These are phyloP conservation scores for Calameuta pallipes DNA, from an alignment of 2,888 invertebrate species.

Conservation along the genomic window DNA sequence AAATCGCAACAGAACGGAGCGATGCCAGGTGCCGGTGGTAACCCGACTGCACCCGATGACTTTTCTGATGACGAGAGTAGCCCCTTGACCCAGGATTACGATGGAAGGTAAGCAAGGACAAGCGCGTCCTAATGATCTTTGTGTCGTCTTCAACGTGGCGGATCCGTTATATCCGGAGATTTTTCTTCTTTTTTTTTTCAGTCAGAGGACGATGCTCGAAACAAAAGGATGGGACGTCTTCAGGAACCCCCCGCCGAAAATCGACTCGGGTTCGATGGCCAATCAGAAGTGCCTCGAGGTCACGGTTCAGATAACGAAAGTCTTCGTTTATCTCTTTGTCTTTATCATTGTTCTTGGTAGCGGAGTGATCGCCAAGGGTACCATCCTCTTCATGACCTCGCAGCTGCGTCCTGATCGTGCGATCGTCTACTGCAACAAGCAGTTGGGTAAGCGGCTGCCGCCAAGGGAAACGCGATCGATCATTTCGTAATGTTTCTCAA, in stretches of 20 bases:
- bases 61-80: slow-evolving; percentile 89
- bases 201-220: slow-evolving; percentile 85
- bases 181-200: slow-evolving; percentile 54
- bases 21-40: slow-evolving; percentile 72
- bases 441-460: slow-evolving; percentile 74
- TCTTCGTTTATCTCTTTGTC: slow-evolving; percentile 86
- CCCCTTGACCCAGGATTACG: slow-evolving; percentile 89
- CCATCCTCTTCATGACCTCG: slow-evolving; percentile 91
- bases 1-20: slow-evolving; percentile 72
- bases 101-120: slow-evolving; percentile 79
- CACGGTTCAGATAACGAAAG: slow-evolving; percentile 85
- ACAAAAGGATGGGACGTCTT: slow-evolving; percentile 98
- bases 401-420: slow-evolving; percentile 83
- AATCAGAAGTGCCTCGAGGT: slow-evolving; percentile 88
- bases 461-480: neutral
- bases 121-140: no score
- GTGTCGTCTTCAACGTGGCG: slow-evolving; percentile 9
- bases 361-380: slow-evolving; percentile 89
- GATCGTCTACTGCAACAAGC: slow-evolving; percentile 85
- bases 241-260: slow-evolving; percentile 89
- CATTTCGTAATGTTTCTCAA: neutral
- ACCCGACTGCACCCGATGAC: slow-evolving; percentile 74
- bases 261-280: slow-evolving; percentile 89
- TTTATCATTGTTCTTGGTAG: slow-evolving; percentile 86
- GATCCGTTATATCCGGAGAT: neutral